phyloP scores from a whole-genome alignment of 1,140 invertebrate species.

The Drosophila parabipectinata region DNA sequence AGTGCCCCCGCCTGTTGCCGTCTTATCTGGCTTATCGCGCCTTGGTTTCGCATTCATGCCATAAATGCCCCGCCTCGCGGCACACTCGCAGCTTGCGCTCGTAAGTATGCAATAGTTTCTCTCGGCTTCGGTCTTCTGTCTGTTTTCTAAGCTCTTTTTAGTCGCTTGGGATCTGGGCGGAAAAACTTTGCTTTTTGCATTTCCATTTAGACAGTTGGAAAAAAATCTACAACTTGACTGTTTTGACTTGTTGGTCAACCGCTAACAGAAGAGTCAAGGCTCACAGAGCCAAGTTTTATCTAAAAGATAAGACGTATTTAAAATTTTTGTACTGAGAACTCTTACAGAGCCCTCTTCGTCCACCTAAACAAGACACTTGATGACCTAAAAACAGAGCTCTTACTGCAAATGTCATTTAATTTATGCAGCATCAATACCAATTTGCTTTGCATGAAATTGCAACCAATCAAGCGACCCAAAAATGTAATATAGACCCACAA shows the following conservation, averaged over 20 bases:
- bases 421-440: conserved; percentile 44
- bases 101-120: conserved; percentile 41
- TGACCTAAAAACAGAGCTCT: not conserved
- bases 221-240: not conserved
- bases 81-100: not conserved
- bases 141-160: conserved; percentile 1
- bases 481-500: conserved; percentile 29
- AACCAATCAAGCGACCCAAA: conserved; percentile 10
- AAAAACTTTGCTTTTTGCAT: not conserved
- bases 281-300: too few species aligned
- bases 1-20: conserved; percentile 52
- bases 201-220: not conserved
- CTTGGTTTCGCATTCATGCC: conserved; percentile 50
- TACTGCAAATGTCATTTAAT: conserved; percentile 33
- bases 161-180: not conserved
- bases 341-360: too few species aligned
- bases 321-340: too few species aligned
- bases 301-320: too few species aligned
- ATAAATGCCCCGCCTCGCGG: not conserved
- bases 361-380: not conserved
- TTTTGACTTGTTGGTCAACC: not conserved
- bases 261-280: too few species aligned
- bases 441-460: conserved; percentile 25
- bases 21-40: conserved; percentile 32
- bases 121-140: not conserved